Evolutionary conservation across 2,797 vertebrate genomes (phyloP).

Genomic region (Peromyscus nudipes): DNA sequence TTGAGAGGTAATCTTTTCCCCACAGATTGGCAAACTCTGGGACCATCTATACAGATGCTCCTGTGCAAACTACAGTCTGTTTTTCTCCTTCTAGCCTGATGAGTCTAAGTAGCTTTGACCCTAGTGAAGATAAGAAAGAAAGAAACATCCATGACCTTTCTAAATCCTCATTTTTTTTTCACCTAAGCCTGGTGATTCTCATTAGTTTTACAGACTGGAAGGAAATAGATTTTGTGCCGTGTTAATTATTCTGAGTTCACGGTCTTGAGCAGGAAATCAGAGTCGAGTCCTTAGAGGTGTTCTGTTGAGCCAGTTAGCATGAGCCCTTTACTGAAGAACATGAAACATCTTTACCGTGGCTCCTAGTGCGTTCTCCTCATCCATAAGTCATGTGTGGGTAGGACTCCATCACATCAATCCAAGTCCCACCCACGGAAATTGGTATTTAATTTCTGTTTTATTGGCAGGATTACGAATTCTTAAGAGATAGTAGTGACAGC

Average conservation of each 20-base stretch:
- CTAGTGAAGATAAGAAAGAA: constrained; percentile 17
- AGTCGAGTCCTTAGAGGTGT: neutral
- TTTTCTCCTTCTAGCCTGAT: neutral
- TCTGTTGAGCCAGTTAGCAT: constrained; percentile 60
- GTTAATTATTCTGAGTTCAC: constrained; percentile 70
- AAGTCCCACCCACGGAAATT: constrained; percentile 16
- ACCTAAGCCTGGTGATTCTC: constrained; percentile 45
- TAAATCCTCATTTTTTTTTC: constrained; percentile 30
- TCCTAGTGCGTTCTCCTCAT: constrained; percentile 63
- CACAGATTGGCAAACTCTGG: neutral
- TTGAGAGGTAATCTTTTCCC: neutral
- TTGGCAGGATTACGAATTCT: constrained; percentile 58
- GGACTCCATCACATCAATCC: constrained; percentile 5
- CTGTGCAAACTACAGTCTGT: neutral
- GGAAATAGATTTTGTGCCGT: constrained; percentile 40
- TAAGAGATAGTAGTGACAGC: constrained; percentile 1
- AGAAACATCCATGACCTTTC: neutral
- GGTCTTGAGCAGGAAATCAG: constrained; percentile 25
- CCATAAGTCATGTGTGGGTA: constrained; percentile 74
- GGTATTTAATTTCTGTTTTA: constrained; percentile 68
- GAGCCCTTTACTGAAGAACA: constrained; percentile 71
- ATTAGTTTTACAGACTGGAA: constrained; percentile 63
- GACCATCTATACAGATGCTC: neutral
- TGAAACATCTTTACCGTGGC: constrained; percentile 55
- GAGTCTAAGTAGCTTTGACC: neutral